Conservation (phyloP, 1,140 invertebrate species). For the Saccostrea glomerata region DNA sequence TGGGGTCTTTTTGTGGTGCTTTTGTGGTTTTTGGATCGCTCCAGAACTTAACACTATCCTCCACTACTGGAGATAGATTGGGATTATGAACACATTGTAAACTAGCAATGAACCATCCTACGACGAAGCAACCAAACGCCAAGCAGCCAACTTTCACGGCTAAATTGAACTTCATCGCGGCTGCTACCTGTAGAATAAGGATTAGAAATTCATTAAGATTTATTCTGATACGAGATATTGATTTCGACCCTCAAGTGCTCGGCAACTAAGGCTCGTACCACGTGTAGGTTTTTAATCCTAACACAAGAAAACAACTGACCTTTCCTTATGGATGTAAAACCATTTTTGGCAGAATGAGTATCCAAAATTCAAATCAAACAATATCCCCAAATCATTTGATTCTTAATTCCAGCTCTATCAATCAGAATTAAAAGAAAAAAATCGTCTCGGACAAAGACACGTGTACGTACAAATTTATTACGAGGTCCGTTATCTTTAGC, state of each 20-base stretch:
- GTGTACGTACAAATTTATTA: background rate
- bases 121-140: background rate
- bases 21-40: background rate
- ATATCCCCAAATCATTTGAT: too few species aligned
- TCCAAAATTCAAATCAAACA: too few species aligned
- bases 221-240: background rate
- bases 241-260: background rate
- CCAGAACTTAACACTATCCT: background rate
- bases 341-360: background rate
- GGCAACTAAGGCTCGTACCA: background rate
- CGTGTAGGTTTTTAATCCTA: background rate
- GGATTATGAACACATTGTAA: background rate
- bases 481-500: background rate
- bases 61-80: background rate
- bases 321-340: background rate
- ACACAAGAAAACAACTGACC: background rate
- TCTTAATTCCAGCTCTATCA: background rate
- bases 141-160: slow-evolving; percentile 9
- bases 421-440: background rate
- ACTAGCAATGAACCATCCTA: background rate
- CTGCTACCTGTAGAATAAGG: background rate
- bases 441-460: background rate
- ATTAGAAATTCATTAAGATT: background rate
- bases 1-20: background rate
- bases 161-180: slow-evolving; percentile 12